Base-by-base conservation (phyloP, 2,113 vertebrate species). In the Daubentonia madagascariensis region DNA sequence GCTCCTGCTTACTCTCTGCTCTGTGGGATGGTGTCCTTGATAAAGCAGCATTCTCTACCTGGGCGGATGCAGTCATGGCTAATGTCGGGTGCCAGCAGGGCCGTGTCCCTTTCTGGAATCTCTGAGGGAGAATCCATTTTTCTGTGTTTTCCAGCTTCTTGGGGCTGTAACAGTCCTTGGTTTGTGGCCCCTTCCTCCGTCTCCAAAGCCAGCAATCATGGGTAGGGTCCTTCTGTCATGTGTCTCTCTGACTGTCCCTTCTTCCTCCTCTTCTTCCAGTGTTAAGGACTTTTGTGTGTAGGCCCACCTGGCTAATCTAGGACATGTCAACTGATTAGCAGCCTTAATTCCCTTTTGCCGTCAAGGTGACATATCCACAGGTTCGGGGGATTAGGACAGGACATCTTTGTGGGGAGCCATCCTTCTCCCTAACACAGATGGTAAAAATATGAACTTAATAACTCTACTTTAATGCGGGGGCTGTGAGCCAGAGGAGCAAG, bases 121-220 rank as follows among this genome's bases (percentile, higher is more conserved):
- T 30, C 25, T 22, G 23, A 40, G 88, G 8, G 40, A 6, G 1
- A 1, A 17, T 2, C 6, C 23, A 1, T 23, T 23, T 35, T 5
- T 25, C 25, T 65, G 57, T 22, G 25, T 13, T 54, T 17, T 52
- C 48, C 73, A 3, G 22, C 37, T 35, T 52, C 57, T 50, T 3
- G 23, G 9, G 5, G 23, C 32, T 14, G 1, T 35, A 1, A 8
- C 28, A 0, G 20, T n/a, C 70, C n/a, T 1, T 25, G 12, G 13
- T 50, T 1, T 0, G 0, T 7, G 72, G 52, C 37, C 16, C 28
- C 12, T 16, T 12, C n/a, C 9, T 25, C 52, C 1, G 2, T 45
- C 18, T 16, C 76, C 23, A 3, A 12, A 20, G 8, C 30, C 7
- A 25, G 23, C n/a, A 18, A 12, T 6, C 25, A 1, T 25, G 32